Conservation (phyloP, 2,113 vertebrate genomes). For the Varanus komodoensis region DNA sequence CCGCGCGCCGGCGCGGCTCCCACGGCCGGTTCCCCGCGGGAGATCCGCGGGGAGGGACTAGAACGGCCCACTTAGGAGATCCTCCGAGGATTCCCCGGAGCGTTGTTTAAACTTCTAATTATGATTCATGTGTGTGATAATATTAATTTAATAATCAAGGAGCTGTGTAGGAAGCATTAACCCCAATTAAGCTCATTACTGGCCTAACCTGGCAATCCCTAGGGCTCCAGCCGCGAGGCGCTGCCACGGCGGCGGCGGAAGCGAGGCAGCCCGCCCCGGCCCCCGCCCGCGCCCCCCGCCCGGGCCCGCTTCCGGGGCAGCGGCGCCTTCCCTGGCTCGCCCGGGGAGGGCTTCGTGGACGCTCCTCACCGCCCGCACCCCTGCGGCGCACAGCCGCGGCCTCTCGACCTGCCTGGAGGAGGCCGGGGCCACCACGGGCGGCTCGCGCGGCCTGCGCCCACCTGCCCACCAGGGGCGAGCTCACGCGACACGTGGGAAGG, state of each 20-base stretch:
- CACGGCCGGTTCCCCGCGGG: background rate
- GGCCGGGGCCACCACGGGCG: too few relatives aligned
- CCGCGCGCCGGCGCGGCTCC: too few relatives aligned
- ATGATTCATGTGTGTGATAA: slow-evolving; percentile 89
- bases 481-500: too few relatives aligned
- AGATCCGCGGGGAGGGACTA: slow-evolving; percentile 33
- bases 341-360: too few relatives aligned
- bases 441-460: too few relatives aligned
- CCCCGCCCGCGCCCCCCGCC: background rate
- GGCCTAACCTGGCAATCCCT: slow-evolving; percentile 75
- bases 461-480: too few relatives aligned
- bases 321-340: too few relatives aligned
- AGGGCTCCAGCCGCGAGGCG: slow-evolving; percentile 70
- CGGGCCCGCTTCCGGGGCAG: too few relatives aligned
- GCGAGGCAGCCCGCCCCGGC: too few relatives aligned
- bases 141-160: slow-evolving; percentile 95
- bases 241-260: slow-evolving; percentile 58
- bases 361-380: too few relatives aligned
- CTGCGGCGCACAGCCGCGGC: too few relatives aligned
- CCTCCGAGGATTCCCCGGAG: slow-evolving; percentile 67
- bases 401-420: too few relatives aligned
- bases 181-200: slow-evolving; percentile 94
- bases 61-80: slow-evolving; percentile 61
- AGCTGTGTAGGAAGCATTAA: slow-evolving; percentile 89
- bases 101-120: slow-evolving; percentile 88